Base-by-base conservation (phyloP, 2,888 invertebrate species). In the Stratiomys singularior region DNA sequence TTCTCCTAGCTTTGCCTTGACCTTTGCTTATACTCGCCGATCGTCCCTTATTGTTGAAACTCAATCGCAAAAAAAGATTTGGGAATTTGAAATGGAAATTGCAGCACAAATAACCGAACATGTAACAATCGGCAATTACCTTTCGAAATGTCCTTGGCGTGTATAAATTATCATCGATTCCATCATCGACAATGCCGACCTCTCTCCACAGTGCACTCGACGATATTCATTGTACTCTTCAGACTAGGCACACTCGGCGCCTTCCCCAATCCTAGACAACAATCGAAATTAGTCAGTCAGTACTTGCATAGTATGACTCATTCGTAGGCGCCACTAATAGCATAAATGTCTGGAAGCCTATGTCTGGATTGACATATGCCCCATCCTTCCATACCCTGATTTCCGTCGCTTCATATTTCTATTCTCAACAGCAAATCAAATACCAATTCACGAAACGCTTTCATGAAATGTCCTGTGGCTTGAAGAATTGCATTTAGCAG, bases 311-410 rank as follows among this genome's bases (percentile, higher is more conserved):
- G 67, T 69, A 77, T 77, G 79, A 79, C 25, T 79, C 79, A 79
- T 69, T 76, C 63, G 63, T 74, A 79, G 80, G 79, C 78, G 80
- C 79, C 79, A 76, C 52, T 78, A 58, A 74, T 60, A 74, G 74
- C 74, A 46, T 63, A 56, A 58, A 64, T 21, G 74, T 58, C 60
- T 74, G 74, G 7, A 74, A 58, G 60, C 60, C 72, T 23, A 60
- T 23, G 60, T 58, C 72, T 72, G 56, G 30, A 30, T 58, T 30
- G 23, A 18, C 52, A 13, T 52, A 15, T n/a, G 15, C 18, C 4
- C 52, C 18, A 52, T 52, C 52, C 52, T 15, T 52, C 18, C 52
- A 13, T 15, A n/a, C 15, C 52, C 18, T 9, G 52, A 52, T 52
- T n/a, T 18, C 52, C 15, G 4, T 13, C 52, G 15, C 3, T 15